Evolutionary conservation across 1,140 invertebrate genomes (phyloP).

Genomic region (Lucilia cuprina): DNA sequence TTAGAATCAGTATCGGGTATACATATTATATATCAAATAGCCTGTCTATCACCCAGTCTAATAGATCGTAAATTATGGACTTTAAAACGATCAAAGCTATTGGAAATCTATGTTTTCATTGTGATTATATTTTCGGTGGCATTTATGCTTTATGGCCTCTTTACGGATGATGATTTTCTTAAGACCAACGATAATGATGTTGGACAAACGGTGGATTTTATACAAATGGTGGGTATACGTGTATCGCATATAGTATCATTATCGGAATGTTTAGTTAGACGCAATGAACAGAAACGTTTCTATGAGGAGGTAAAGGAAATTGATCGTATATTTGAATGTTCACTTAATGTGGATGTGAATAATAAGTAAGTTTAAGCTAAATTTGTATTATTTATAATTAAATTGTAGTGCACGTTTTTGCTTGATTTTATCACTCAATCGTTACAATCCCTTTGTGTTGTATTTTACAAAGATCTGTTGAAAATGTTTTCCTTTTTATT

Average conservation of each 20-base stretch:
- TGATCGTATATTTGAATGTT: slow-evolving; percentile 45
- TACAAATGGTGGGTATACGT: slow-evolving; percentile 56
- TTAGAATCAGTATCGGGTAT: slow-evolving; percentile 44
- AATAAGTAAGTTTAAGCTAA: slow-evolving; percentile 35
- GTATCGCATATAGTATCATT: slow-evolving; percentile 49
- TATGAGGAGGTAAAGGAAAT: slow-evolving; percentile 47
- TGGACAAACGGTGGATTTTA: slow-evolving; percentile 54
- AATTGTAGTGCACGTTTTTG: too few relatives aligned
- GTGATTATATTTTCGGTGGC: slow-evolving; percentile 40
- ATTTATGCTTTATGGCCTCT: slow-evolving; percentile 46
- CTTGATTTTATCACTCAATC: too few relatives aligned
- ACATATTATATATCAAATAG: slow-evolving; percentile 45
- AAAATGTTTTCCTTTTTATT: too few relatives aligned
- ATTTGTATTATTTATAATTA: too few relatives aligned
- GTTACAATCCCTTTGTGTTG: too few relatives aligned
- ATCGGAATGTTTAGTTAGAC: slow-evolving; percentile 48
- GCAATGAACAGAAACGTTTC: slow-evolving; percentile 42
- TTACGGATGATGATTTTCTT: slow-evolving; percentile 38
- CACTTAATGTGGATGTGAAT: slow-evolving; percentile 44
- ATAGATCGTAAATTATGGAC: slow-evolving; percentile 38
- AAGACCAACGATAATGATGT: slow-evolving; percentile 39
- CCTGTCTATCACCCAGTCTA: slow-evolving; percentile 46
- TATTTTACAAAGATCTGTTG: too few relatives aligned
- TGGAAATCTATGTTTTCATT: slow-evolving; percentile 47
- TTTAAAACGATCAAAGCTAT: slow-evolving; percentile 40